Conservation (phyloP, 64 coral and sea anemone species). For the Catalaphyllia jardinei region DNA sequence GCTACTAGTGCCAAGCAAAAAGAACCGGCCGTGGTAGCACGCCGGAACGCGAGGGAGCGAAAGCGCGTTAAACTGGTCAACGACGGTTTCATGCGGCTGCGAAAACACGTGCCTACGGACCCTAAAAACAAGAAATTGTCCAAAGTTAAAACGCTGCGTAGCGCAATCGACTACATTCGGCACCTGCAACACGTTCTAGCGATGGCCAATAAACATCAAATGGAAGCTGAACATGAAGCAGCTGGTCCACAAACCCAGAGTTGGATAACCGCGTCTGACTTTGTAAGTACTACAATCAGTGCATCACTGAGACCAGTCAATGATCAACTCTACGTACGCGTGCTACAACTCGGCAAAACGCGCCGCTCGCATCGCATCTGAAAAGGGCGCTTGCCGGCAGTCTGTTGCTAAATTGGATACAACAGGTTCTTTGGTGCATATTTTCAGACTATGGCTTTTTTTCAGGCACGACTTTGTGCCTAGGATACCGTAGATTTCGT, state of each 20-base stretch:
- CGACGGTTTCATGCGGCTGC: constrained; percentile 90
- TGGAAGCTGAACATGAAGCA: constrained; percentile 82
- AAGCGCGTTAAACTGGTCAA: constrained; percentile 97
- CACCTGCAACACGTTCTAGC: constrained; percentile 96
- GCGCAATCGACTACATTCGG: constrained; percentile 98
- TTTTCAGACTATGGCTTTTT: not conserved
- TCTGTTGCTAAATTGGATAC: constrained; percentile 2
- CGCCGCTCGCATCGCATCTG: not conserved
- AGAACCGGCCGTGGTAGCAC: constrained; percentile 96
- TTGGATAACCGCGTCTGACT: constrained; percentile 87
- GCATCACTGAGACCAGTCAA: constrained; percentile 24
- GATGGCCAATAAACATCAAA: constrained; percentile 91
- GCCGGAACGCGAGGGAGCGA: constrained; percentile 91
- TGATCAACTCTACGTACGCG: constrained; percentile 24
- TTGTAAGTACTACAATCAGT: constrained; percentile 77
- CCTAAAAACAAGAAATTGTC: constrained; percentile 99
- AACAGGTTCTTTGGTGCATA: constrained; percentile 1
- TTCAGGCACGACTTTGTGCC: not conserved
- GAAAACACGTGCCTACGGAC: constrained; percentile 99
- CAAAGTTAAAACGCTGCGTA: constrained; percentile 99
- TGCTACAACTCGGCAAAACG: not conserved
- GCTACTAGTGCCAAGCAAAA: constrained; percentile 93
- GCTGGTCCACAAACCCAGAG: constrained; percentile 67
- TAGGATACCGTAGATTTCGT: not conserved
- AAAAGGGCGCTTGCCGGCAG: not conserved